Percentiles rank a stretch among this genome's conserved stretches.
Evolutionary conservation across 2,888 invertebrate genomes (phyloP).

Genomic region (Cheilosia vernalis): DNA sequence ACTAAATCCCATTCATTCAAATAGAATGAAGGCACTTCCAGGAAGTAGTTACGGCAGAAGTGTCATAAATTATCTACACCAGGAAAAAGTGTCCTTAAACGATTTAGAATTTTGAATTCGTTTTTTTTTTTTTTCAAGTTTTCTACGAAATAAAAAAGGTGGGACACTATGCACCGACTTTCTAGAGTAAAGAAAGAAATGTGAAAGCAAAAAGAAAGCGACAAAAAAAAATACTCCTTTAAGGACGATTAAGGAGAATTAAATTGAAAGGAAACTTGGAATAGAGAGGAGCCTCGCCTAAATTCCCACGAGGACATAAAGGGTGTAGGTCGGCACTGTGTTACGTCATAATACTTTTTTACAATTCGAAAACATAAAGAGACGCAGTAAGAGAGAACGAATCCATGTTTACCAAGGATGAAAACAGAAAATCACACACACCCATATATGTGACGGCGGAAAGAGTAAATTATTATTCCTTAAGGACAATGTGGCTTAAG

Average conservation of each 20-base stretch:
- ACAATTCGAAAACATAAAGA: constrained; percentile 44
- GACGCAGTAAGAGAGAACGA: neutral
- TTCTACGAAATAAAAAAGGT: constrained; percentile 5
- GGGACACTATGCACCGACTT: constrained; percentile 37
- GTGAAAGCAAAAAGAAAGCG: neutral
- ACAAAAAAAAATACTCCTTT: constrained; percentile 30
- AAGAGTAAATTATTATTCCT: constrained; percentile 5
- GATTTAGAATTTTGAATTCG: constrained; percentile 51
- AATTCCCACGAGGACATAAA: constrained; percentile 67
- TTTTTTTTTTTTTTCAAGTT: constrained; percentile 22
- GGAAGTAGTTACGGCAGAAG: constrained; percentile 64
- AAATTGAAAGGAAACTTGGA: constrained; percentile 53
- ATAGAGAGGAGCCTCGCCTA: constrained; percentile 67
- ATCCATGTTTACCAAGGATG: constrained; percentile 7
- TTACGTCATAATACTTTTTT: constrained; percentile 67
- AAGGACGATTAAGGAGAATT: constrained; percentile 60
- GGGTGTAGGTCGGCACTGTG: constrained; percentile 70
- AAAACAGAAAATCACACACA: constrained; percentile 2
- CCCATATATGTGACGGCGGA: neutral
- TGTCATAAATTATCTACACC: constrained; percentile 66
- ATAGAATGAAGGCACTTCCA: constrained; percentile 57
- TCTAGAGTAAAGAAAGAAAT: constrained; percentile 24
- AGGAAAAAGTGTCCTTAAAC: constrained; percentile 54
- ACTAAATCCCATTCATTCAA: constrained; percentile 51
- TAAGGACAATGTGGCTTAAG: constrained; percentile 28